Conservation (phyloP, 2,113 vertebrate genomes). For the Anguilla japonica region DNA sequence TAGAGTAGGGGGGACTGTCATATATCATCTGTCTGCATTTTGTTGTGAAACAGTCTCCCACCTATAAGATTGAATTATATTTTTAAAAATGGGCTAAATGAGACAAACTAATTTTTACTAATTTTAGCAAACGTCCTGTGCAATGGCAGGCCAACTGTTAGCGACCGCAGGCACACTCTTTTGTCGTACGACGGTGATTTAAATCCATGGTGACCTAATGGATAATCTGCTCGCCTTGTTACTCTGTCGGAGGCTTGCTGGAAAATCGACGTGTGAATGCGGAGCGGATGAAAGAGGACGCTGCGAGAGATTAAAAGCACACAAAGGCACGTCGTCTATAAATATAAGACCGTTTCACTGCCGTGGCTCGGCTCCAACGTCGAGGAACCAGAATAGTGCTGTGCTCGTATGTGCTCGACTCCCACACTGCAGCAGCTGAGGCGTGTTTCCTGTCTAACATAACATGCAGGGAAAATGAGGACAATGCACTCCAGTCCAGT, state of each 20-base stretch:
- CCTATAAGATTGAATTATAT: not conserved
- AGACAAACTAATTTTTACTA: not conserved
- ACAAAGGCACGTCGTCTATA: not conserved
- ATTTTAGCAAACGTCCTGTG: not conserved
- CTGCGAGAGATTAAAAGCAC: not conserved
- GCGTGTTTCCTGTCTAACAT: not conserved
- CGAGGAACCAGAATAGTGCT: not conserved
- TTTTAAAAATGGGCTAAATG: not conserved
- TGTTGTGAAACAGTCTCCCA: not conserved
- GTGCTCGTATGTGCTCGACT: not conserved
- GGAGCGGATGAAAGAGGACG: not conserved
- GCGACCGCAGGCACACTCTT: not conserved
- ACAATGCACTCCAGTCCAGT: not conserved
- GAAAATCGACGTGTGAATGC: not conserved
- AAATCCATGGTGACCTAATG: not conserved
- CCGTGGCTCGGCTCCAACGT: not conserved
- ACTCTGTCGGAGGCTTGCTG: not conserved
- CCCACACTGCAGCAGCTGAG: not conserved
- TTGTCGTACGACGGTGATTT: not conserved
- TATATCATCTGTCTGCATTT: not conserved
- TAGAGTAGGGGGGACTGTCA: too few relatives aligned
- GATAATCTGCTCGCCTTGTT: slow-evolving; percentile 1
- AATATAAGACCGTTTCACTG: not conserved
- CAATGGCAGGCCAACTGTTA: not conserved
- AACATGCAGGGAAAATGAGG: not conserved